Conservation (phyloP, 2,888 invertebrate genomes). For the Phasia obesa region DNA sequence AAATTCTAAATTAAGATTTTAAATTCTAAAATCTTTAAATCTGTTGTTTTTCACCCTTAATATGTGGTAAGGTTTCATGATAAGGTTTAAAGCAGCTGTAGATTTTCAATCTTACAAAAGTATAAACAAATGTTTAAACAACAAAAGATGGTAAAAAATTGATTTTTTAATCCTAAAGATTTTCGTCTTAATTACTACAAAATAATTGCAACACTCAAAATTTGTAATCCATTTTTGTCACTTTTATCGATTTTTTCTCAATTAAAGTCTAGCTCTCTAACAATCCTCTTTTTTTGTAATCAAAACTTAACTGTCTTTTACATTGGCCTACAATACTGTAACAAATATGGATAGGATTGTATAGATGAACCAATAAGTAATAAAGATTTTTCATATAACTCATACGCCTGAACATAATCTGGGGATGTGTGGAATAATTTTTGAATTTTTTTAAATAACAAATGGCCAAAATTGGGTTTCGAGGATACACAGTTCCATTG, state of each 20-base stretch:
- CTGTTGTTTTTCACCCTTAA: too few relatives aligned
- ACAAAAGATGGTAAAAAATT: too few relatives aligned
- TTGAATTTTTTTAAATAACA: not conserved
- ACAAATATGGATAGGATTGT: conserved; percentile 7
- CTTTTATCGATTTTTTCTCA: not conserved
- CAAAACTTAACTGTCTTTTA: not conserved
- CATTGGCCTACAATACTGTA: conserved; percentile 1
- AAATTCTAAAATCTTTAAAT: too few relatives aligned
- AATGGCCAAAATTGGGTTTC: conserved; percentile 46
- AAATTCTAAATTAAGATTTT: too few relatives aligned
- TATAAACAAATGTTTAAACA: too few relatives aligned
- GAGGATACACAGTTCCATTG: conserved; percentile 10
- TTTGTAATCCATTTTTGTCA: not conserved
- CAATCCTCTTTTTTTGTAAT: not conserved
- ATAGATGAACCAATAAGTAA: conserved; percentile 25
- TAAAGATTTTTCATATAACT: conserved; percentile 28
- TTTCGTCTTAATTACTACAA: not conserved
- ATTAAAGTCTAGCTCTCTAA: not conserved
- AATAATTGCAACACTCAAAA: not conserved
- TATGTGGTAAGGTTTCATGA: too few relatives aligned
- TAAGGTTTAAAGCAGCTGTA: too few relatives aligned
- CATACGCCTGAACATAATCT: not conserved
- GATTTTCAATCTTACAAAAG: too few relatives aligned
- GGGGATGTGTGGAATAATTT: not conserved
- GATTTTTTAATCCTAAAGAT: too few relatives aligned